These are phyloP conservation scores for Athalia circularis DNA, from an alignment of 2,888 invertebrate genomes.

Conservation along the genomic window DNA sequence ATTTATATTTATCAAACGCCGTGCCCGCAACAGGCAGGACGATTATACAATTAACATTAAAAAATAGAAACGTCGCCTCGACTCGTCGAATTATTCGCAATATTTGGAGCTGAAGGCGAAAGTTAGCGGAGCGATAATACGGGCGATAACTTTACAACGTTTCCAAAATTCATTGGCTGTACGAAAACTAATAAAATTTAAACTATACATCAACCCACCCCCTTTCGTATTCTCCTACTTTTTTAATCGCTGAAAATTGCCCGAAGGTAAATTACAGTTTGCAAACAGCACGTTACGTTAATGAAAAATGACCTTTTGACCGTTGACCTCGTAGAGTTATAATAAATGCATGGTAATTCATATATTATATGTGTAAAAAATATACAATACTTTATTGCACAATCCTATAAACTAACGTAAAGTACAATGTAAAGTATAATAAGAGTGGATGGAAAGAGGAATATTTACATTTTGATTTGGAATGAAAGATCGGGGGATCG, in stretches of 20 bases:
- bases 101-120: background rate
- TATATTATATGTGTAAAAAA: slow-evolving; percentile 64
- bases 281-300: no score
- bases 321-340: background rate
- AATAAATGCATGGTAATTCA: slow-evolving; percentile 29
- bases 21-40: background rate
- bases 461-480: slow-evolving; percentile 70
- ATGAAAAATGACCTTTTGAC: no score
- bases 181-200: background rate
- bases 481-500: slow-evolving; percentile 50
- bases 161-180: slow-evolving; percentile 40
- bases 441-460: slow-evolving; percentile 51
- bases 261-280: background rate
- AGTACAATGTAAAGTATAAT: slow-evolving; percentile 1
- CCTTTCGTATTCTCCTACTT: no score
- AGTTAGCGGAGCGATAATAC: background rate
- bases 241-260: background rate
- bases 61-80: slow-evolving; percentile 17
- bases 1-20: no score
- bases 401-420: slow-evolving; percentile 45
- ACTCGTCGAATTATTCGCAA: background rate
- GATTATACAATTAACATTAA: background rate
- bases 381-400: slow-evolving; percentile 71
- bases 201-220: no score
- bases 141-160: slow-evolving; percentile 8